A percentile compares a stretch with the other conserved stretches of the same genome.
phyloP scores from a whole-genome alignment of 2,888 invertebrate genomes.

The Oasisia sp. region DNA sequence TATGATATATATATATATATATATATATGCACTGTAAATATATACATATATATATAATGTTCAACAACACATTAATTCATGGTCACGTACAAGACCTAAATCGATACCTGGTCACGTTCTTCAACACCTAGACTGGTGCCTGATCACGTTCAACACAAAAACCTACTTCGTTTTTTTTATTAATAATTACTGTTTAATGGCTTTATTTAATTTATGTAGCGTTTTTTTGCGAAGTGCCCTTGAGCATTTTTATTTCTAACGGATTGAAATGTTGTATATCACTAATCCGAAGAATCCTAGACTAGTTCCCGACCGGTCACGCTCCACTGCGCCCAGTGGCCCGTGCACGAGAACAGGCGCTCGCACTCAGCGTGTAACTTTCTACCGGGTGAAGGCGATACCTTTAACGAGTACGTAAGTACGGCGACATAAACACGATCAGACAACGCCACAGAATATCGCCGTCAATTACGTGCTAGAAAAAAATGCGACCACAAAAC shows the following conservation, averaged over 20 bases:
- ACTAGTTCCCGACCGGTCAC: not conserved
- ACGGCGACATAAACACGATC: not conserved
- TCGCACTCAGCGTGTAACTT: constrained; percentile 19
- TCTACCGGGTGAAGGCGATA: not conserved
- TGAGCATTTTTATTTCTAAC: too few relatives aligned
- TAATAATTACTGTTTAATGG: too few relatives aligned
- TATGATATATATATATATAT: too few relatives aligned
- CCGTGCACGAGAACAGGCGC: not conserved
- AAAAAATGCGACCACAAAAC: constrained; percentile 24
- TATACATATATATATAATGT: too few relatives aligned
- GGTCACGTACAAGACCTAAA: not conserved
- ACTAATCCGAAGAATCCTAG: too few relatives aligned
- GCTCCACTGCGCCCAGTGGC: not conserved
- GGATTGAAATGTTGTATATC: too few relatives aligned
- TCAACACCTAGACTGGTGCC: constrained; percentile 9
- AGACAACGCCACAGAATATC: constrained; percentile 5
- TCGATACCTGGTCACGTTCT: not conserved
- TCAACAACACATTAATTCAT: not conserved
- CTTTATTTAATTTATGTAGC: too few relatives aligned
- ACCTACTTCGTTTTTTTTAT: too few relatives aligned
- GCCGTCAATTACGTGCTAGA: constrained; percentile 10
- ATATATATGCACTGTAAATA: too few relatives aligned
- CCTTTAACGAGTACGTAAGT: not conserved
- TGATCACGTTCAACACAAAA: not conserved
- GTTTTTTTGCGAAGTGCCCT: too few relatives aligned